Evolutionary conservation across 2,113 vertebrate genomes (phyloP), one percentile per base, ranked within the genome.

Genomic region (Thamnaconus septentrionalis): DNA sequence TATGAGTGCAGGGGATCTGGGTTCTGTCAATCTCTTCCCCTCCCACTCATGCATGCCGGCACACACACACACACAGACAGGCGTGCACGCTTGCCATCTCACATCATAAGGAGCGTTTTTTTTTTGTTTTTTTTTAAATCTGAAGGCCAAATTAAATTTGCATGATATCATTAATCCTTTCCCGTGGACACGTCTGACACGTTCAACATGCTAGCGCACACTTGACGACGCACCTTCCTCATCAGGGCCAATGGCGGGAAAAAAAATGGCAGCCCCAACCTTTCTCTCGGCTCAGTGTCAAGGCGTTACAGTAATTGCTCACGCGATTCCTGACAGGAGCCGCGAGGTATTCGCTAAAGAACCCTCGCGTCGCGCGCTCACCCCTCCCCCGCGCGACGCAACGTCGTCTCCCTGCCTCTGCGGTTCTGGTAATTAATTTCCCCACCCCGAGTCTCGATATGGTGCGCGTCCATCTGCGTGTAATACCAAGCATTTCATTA

Each of bases 401-500:
- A 31, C 18, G 18, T 10, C 10, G 12, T 71, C 75, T 66, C 67
- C 66, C 75, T 9, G 8, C 75, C 68, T 71, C 66, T 31, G 31
- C 76, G 52, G 58, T 41, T 66, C 71, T 65, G 64, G 65, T 84
- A 83, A 88, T 86, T 86, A 80, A 84, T 79, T 82, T 82, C 54
- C 71, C 76, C 75, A 61, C 69, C 18, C 48, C 3, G 31, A 54
- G 66, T 68, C 76, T 56, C n/a, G 41, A 47, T 59, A 56, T 47
- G 45, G 8, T 56, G 68, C 47, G 60, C 48, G 50, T 48, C 8
- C 54, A 54, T 56, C 7, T 59, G 62, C 65, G 53, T 65, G 64
- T 71, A 9, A 66, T 71, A 73, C 73, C 50, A 69, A 73, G 70
- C 80, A 79, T 82, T 82, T 82, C 72, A 82, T 78, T 79, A 77